Evolutionary conservation across 2,113 vertebrate species (phyloP).

Genomic region (Dipodomys stephensi): DNA sequence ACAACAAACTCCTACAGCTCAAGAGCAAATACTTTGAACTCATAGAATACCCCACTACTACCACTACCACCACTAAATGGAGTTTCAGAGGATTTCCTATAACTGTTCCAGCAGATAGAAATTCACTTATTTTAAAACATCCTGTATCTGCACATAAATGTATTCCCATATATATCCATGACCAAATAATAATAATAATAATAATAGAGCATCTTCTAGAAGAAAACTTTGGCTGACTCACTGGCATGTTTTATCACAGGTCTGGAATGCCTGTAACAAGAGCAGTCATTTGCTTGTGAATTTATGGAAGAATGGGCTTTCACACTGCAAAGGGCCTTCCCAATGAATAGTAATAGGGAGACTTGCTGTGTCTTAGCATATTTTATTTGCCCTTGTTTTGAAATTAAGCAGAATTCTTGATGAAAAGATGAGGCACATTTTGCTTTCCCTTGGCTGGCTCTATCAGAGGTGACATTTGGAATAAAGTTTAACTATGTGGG

Average conservation of each 20-base stretch:
- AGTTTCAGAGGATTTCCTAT: conserved; percentile 15
- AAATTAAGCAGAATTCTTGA: conserved; percentile 53
- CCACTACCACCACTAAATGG: not conserved
- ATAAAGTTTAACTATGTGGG: conserved; percentile 22
- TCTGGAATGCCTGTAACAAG: conserved; percentile 70
- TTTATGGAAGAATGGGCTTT: conserved; percentile 67
- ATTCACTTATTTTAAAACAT: conserved; percentile 22
- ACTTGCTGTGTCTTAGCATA: conserved; percentile 71
- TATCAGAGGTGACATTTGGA: conserved; percentile 52
- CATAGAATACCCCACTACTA: not conserved
- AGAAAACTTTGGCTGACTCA: conserved; percentile 37
- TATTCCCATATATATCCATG: not conserved
- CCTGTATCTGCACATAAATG: not conserved
- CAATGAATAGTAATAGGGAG: conserved; percentile 62
- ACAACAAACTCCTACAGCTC: not conserved
- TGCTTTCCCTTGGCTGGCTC: not conserved
- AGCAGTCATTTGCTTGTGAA: conserved; percentile 71
- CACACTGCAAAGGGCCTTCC: conserved; percentile 64
- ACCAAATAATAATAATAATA: not conserved
- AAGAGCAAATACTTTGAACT: conserved; percentile 55
- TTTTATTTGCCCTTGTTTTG: conserved; percentile 75
- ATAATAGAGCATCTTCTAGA: conserved; percentile 20
- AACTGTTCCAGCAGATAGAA: not conserved
- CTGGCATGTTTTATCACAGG: conserved; percentile 61
- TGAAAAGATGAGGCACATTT: conserved; percentile 37